A percentile compares a stretch with the other conserved stretches of the same genome.
These are phyloP conservation scores for Spilosoma lubricipeda DNA, from an alignment of 2,888 invertebrate species.

Conservation along the genomic window DNA sequence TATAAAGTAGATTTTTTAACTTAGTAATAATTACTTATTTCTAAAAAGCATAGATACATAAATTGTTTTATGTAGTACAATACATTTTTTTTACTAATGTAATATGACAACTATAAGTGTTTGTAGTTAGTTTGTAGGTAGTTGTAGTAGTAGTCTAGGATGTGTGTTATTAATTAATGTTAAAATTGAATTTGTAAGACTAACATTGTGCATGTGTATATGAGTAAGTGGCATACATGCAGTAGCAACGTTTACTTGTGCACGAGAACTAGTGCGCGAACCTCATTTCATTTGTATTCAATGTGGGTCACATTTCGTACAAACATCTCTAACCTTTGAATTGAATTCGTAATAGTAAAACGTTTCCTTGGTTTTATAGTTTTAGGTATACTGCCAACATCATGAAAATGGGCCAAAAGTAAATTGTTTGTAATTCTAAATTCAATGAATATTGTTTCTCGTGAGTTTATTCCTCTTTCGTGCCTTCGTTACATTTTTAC, in stretches of 20 bases:
- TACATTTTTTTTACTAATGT: neutral
- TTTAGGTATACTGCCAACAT: conserved; percentile 10
- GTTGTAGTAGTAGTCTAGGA: no score
- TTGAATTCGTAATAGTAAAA: conserved; percentile 51
- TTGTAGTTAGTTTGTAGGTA: no score
- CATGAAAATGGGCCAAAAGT: conserved; percentile 14
- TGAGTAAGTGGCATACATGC: conserved; percentile 21
- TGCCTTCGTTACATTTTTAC: neutral
- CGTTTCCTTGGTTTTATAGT: conserved; percentile 36
- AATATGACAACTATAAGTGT: neutral
- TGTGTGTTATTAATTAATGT: neutral
- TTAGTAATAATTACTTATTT: neutral
- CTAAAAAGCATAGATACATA: neutral
- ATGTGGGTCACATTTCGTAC: conserved; percentile 53
- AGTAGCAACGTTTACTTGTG: conserved; percentile 46
- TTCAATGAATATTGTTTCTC: neutral
- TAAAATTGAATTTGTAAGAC: neutral
- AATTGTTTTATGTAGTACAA: neutral
- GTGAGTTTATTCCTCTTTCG: neutral
- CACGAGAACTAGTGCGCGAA: conserved; percentile 38
- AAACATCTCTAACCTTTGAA: conserved; percentile 53
- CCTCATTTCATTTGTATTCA: conserved; percentile 57
- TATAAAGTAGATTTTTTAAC: neutral
- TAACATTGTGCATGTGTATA: conserved; percentile 7
- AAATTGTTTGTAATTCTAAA: conserved; percentile 12